Evolutionary conservation across 2,797 vertebrate genomes (phyloP), one percentile per base, ranked within the genome.

Genomic region (Sebastiscus albofasciatus): DNA sequence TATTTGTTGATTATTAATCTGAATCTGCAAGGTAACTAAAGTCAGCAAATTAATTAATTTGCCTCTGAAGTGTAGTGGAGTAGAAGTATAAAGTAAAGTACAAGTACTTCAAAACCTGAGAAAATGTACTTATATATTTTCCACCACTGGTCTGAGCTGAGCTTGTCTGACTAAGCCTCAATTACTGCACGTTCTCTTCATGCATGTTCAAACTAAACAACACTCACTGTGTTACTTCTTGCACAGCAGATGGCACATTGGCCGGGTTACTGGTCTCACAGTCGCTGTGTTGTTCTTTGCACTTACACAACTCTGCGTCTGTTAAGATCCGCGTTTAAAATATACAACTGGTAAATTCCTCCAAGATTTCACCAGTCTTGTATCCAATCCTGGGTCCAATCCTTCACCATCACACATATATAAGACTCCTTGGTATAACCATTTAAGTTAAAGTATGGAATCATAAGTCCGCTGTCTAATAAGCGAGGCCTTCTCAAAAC

Each of bases 201-300:
- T 68, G 71, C 68, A 34, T 73, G 59, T 85, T 83, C 64, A 72
- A 78, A 85, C 64, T 78, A 49, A 85, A 75, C 58, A 67, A 46
- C 34, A 79, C 75, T 78, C 67, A 85, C 83, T 70, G 59, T 62
- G 6, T 80, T 75, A 59, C 65, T 77, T 71, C 73, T 83, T 34
- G 65, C 72, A 78, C 66, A 87, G 75, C 88, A 92, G 92, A 92
- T 92, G 88, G 89, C 81, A 74, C 72, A 87, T 75, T 77, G 62
- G 73, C 85, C 80, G 85, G 84, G 69, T 77, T 74, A 83, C 85
- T 72, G 54, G 84, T 87, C 72, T 89, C 78, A 75, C 80, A 72
- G 76, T 82, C 59, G 70, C 72, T 77, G 69, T 86, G 85, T 71
- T 60, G 67, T 83, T 87, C 77, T 84, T 86, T 52, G 75, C 68